These are phyloP conservation scores for Cairina moschata DNA, from an alignment of 2,113 vertebrate genomes.

Conservation along the genomic window DNA sequence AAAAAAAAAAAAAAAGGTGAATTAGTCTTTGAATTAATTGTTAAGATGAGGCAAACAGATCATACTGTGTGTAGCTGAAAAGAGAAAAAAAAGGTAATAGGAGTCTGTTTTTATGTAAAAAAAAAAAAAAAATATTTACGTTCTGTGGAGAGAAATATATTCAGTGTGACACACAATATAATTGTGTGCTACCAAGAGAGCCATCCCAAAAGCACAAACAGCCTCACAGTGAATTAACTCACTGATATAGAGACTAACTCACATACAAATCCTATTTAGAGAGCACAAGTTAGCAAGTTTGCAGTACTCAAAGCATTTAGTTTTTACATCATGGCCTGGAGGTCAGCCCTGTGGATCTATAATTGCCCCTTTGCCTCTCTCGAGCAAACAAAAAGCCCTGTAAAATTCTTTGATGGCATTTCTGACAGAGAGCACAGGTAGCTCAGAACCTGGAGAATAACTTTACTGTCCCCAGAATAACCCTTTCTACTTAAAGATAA, in stretches of 20 bases:
- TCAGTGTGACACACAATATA: background rate
- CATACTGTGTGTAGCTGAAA: background rate
- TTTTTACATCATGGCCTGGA: background rate
- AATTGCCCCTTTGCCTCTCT: background rate
- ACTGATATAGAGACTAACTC: background rate
- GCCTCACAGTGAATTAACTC: background rate
- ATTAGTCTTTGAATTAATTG: background rate
- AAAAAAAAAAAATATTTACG: background rate
- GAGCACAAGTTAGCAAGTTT: background rate
- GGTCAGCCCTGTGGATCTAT: background rate
- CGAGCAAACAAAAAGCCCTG: background rate
- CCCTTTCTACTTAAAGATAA: background rate
- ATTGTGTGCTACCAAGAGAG: background rate
- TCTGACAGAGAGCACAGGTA: background rate
- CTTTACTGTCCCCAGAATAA: background rate
- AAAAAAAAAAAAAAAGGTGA: background rate
- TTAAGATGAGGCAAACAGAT: background rate
- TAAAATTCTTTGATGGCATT: background rate
- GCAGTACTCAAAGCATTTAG: background rate
- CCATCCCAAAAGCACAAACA: background rate
- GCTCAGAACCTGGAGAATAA: background rate
- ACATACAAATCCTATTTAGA: background rate
- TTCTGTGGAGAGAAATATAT: background rate
- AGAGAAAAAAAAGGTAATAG: fast-evolving
- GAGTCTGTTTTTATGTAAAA: background rate